Percentiles rank a stretch among this genome's conserved stretches.
Conservation (phyloP, 2,797 vertebrate species). For the Remorina albescens region DNA sequence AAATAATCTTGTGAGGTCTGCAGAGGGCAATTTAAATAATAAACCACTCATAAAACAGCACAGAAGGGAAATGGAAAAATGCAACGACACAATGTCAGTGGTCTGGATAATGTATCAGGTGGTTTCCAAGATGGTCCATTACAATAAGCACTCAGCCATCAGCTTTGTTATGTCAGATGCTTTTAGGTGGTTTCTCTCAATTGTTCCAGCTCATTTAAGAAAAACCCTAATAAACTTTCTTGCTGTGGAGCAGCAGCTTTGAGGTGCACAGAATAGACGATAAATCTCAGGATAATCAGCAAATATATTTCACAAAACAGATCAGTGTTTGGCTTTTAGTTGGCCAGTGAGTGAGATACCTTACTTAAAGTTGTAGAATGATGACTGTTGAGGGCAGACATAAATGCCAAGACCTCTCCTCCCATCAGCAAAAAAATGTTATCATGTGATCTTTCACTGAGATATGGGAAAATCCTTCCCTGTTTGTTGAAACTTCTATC, state of each 20-base stretch:
- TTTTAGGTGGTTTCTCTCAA: slow-evolving; percentile 27
- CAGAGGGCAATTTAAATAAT: slow-evolving; percentile 40
- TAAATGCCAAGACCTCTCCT: slow-evolving; percentile 51
- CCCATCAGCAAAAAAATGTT: slow-evolving; percentile 71
- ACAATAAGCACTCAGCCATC: slow-evolving; percentile 1
- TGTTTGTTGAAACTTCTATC: slow-evolving; percentile 67
- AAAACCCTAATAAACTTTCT: slow-evolving; percentile 4
- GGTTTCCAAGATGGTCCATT: slow-evolving; percentile 28
- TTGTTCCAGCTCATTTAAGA: slow-evolving; percentile 41
- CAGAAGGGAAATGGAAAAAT: slow-evolving; percentile 31
- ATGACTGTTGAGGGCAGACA: slow-evolving; percentile 38
- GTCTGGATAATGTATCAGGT: slow-evolving; percentile 36
- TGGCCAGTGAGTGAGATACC: slow-evolving; percentile 13
- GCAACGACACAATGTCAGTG: slow-evolving; percentile 28
- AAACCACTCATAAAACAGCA: slow-evolving; percentile 39
- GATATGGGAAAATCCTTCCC: slow-evolving; percentile 64
- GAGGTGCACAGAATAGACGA: slow-evolving; percentile 3
- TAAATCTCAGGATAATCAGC: slow-evolving; percentile 17
- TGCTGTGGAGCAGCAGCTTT: slow-evolving; percentile 7
- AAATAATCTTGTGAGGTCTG: slow-evolving; percentile 27
- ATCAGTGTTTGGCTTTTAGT: slow-evolving; percentile 22
- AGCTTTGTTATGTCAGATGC: slow-evolving; percentile 21
- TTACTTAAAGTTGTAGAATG: slow-evolving; percentile 34
- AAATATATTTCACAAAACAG: slow-evolving; percentile 23
- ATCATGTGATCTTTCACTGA: slow-evolving; percentile 65